Conservation (phyloP, 2,888 invertebrate species). For the Drosophila monieri region DNA sequence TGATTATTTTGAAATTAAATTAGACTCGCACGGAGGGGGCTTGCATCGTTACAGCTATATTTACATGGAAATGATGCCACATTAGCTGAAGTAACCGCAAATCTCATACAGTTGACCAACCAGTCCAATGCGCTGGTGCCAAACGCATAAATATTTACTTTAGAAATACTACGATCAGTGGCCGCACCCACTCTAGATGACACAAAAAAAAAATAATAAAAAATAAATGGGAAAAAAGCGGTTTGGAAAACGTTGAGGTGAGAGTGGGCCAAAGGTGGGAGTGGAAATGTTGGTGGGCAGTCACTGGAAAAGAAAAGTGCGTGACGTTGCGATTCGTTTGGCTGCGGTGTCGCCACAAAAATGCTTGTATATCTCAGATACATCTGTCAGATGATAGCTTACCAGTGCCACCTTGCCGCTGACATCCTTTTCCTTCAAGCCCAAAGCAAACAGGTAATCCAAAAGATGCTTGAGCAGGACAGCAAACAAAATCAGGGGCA, state of each 20-base stretch:
- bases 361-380: constrained; percentile 17
- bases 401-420: constrained; percentile 83
- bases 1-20: constrained; percentile 19
- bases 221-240: constrained; percentile 21
- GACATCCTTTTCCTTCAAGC: constrained; percentile 81
- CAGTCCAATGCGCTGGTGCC: constrained; percentile 19
- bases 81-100: constrained; percentile 24
- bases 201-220: constrained; percentile 6
- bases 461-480: constrained; percentile 81
- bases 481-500: constrained; percentile 79
- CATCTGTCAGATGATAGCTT: constrained; percentile 51
- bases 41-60: constrained; percentile 7
- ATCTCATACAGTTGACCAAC: constrained; percentile 28
- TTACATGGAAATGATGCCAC: constrained; percentile 42
- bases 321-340: constrained; percentile 38
- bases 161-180: constrained; percentile 28
- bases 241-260: constrained; percentile 1
- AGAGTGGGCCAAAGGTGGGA: constrained; percentile 29
- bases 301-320: constrained; percentile 66
- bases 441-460: constrained; percentile 81
- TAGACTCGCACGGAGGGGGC: neutral
- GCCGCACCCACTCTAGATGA: constrained; percentile 35
- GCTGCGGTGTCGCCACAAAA: constrained; percentile 2
- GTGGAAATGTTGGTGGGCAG: constrained; percentile 38
- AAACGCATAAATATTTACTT: constrained; percentile 43